Conservation (phyloP, 2,113 vertebrate species). For the Tachysurus fulvidraco region DNA sequence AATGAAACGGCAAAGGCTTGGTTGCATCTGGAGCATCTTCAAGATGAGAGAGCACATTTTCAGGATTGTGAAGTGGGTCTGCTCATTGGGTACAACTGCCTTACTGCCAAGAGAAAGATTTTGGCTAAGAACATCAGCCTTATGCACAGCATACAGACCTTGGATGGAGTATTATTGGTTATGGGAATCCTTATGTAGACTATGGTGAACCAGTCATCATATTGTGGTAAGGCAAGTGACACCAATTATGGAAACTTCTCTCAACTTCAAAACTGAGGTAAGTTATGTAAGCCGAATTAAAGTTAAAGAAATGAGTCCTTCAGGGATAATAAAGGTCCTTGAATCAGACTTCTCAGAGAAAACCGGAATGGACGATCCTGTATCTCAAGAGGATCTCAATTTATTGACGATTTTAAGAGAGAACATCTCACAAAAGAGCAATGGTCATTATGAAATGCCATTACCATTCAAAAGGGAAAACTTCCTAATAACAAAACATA, state of each 20-base stretch:
- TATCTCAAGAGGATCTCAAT: constrained; percentile 11
- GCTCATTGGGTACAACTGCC: too few relatives aligned
- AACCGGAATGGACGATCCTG: not conserved
- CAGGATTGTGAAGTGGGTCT: not conserved
- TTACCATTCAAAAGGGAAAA: constrained; percentile 29
- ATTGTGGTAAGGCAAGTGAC: not conserved
- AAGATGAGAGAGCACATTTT: not conserved
- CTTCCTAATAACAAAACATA: not conserved
- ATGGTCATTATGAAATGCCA: constrained; percentile 36
- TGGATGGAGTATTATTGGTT: too few relatives aligned
- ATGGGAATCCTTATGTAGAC: too few relatives aligned
- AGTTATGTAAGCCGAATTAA: not conserved
- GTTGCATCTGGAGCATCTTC: not conserved
- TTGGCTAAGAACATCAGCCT: too few relatives aligned
- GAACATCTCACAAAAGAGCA: constrained; percentile 12
- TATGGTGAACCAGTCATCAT: too few relatives aligned
- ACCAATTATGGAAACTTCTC: not conserved
- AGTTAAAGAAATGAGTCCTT: not conserved
- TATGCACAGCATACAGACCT: too few relatives aligned
- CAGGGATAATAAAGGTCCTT: constrained; percentile 15
- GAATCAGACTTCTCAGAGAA: constrained; percentile 33
- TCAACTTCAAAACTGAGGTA: constrained; percentile 11
- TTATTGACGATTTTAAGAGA: constrained; percentile 24
- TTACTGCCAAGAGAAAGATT: too few relatives aligned
- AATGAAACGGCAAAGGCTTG: too few relatives aligned